These are phyloP conservation scores for Phainopepla nitens DNA, from an alignment of 2,113 vertebrate species.

Conservation along the genomic window DNA sequence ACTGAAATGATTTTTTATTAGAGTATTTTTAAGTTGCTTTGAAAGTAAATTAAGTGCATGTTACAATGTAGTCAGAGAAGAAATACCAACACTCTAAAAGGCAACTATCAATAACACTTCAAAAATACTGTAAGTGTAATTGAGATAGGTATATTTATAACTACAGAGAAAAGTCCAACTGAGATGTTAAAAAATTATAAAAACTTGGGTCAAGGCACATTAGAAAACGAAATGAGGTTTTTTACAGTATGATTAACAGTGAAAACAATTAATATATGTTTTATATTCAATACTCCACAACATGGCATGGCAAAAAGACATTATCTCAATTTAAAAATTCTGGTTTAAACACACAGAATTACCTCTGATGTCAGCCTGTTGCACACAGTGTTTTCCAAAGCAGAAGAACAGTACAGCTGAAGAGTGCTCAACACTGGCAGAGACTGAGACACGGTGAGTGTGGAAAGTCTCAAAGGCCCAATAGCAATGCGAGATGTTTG, in stretches of 20 bases:
- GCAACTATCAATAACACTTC: not conserved
- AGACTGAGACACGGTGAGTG: conserved; percentile 83
- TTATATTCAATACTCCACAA: not conserved
- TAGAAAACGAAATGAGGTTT: not conserved
- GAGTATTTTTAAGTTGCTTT: not conserved
- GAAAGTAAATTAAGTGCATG: not conserved
- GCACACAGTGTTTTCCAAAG: conserved; percentile 87
- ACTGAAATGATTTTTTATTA: not conserved
- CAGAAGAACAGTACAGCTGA: conserved; percentile 88
- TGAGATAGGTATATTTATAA: not conserved
- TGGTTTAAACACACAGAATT: not conserved
- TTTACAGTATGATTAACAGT: not conserved
- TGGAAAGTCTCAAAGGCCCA: conserved; percentile 90
- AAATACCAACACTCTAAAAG: not conserved
- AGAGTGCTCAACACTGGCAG: conserved; percentile 87
- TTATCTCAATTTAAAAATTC: not conserved
- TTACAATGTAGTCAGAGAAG: not conserved
- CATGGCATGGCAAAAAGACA: fast-evolving
- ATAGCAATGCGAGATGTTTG: conserved; percentile 90
- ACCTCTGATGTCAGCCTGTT: conserved; percentile 87
- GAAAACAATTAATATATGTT: not conserved
- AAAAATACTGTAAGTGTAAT: not conserved
- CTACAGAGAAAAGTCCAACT: not conserved
- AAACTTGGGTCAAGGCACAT: not conserved
- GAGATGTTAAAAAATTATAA: not conserved